phyloP scores from a whole-genome alignment of 1,140 invertebrate species.

The Charaxes varanes region DNA sequence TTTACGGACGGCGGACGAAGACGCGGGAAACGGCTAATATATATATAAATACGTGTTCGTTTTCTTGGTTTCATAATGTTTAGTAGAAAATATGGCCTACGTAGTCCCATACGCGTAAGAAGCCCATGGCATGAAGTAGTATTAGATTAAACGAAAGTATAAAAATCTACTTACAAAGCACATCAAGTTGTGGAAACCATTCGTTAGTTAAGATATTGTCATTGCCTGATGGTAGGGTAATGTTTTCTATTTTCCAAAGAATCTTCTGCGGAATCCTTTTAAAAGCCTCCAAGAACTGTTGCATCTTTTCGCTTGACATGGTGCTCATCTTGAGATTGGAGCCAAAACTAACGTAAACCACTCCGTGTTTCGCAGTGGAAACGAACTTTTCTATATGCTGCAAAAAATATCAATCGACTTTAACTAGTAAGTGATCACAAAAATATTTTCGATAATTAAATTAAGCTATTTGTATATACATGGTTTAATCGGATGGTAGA shows the following conservation, averaged over 20 bases:
- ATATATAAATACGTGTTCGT: too few relatives aligned
- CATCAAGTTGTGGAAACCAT: conserved; percentile 80
- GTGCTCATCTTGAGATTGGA: conserved; percentile 58
- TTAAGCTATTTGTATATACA: too few relatives aligned
- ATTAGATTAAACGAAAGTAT: background rate
- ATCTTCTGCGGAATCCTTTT: conserved; percentile 74
- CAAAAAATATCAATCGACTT: conserved; percentile 30
- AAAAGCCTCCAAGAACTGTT: conserved; percentile 72
- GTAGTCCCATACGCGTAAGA: too few relatives aligned
- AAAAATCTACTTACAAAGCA: conserved; percentile 68
- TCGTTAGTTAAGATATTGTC: conserved; percentile 76
- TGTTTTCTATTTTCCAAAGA: conserved; percentile 79
- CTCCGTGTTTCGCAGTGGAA: conserved; percentile 72
- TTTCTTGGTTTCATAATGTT: too few relatives aligned
- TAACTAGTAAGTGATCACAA: too few relatives aligned
- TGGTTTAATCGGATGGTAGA: too few relatives aligned
- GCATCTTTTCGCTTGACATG: conserved; percentile 61
- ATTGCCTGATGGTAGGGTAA: conserved; percentile 50
- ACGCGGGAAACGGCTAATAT: too few relatives aligned
- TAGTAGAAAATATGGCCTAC: too few relatives aligned
- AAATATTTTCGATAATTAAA: too few relatives aligned
- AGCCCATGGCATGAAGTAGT: background rate
- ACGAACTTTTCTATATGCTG: conserved; percentile 76
- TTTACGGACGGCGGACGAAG: too few relatives aligned
- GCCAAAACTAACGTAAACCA: conserved; percentile 78